Evolutionary conservation across 2,113 vertebrate species (phyloP), one percentile per base, ranked within the genome.

Genomic region (Rutilus rutilus): DNA sequence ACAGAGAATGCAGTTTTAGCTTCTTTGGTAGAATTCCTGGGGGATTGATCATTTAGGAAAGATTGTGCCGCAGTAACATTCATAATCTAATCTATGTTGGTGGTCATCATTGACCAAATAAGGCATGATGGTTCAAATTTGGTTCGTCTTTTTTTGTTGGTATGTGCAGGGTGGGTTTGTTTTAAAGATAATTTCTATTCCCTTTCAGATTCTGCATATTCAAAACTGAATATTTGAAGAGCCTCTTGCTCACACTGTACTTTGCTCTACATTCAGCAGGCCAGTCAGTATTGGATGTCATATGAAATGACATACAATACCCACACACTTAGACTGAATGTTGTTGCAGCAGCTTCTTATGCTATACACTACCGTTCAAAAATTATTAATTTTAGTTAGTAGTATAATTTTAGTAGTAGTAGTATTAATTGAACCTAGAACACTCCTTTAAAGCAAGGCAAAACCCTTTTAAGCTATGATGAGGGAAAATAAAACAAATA

Each of bases 291-390:
- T 39, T 39, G 39, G 6, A 36, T 45, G 69, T 39, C 54, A 10
- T 60, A 78, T 59, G 52, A 33, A 39, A 60, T 60, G 19, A 59
- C 76, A 78, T 78, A 23, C 54, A 60, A n/a, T 59, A 39, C 39
- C 30, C 3, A 2, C 10, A 2, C 10, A 39, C 54, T 39, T 36
- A 12, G 27, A 50, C 27, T 50, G 45, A 25, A 60, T 60, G 77
- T 78, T 78, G 77, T 78, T 78, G 77, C 77, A 60, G 77, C 77
- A 60, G 77, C 77, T 78, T 59, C 76, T 78, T 59, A 78, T 78
- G 52, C 30, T 60, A 17, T 39, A n/a, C 21, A 45, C 5, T 74
- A 73, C 5, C 14, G 23, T 15, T 45, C 1, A n/a, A 25, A 73
- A n/a, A n/a, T n/a, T n/a, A n/a, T n/a, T n/a, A n/a, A n/a, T n/a